Conservation (phyloP, 2,888 invertebrate species). For the Ophion obscuratus region DNA sequence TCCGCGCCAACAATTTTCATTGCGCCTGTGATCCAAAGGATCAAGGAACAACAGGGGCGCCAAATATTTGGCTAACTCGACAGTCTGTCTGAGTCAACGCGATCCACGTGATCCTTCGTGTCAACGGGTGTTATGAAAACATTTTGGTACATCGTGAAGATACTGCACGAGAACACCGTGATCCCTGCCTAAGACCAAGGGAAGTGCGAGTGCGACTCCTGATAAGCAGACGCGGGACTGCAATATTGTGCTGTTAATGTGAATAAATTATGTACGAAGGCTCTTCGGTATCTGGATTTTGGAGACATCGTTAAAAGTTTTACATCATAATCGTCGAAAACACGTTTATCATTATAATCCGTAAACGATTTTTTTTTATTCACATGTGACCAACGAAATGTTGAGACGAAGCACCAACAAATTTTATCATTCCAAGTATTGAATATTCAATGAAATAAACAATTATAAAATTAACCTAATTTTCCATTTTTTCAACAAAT, state of each 20-base stretch:
- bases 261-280: background rate
- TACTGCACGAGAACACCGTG: background rate
- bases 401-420: no score
- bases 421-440: no score
- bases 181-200: background rate
- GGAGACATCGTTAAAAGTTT: no score
- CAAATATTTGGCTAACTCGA: background rate
- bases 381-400: no score
- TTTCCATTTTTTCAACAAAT: no score
- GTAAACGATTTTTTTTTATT: no score
- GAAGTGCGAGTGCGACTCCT: background rate
- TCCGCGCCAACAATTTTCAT: constrained; percentile 2
- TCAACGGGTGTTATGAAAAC: background rate
- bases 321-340: no score
- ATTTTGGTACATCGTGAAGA: background rate
- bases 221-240: background rate
- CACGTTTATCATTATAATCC: no score
- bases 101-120: background rate
- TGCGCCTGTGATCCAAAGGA: background rate
- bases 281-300: no score
- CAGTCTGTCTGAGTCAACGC: background rate
- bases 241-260: background rate
- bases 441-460: no score
- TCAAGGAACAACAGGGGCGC: background rate
- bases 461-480: no score